Evolutionary conservation across 1,140 invertebrate species (phyloP).

Genomic region (Melitaea cinxia): DNA sequence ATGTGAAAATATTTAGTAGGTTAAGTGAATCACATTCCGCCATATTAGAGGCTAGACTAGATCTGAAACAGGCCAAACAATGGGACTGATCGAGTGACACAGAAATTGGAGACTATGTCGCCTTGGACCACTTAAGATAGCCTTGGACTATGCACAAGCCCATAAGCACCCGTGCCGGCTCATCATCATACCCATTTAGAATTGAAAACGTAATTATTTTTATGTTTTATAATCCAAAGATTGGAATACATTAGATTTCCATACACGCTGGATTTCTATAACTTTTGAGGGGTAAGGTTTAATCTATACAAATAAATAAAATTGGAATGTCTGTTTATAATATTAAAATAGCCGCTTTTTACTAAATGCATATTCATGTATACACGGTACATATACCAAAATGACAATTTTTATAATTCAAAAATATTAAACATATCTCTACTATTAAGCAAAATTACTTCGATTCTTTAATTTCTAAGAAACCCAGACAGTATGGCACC

Average conservation of each 20-base stretch:
- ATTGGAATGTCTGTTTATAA: too few relatives aligned
- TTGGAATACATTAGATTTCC: too few relatives aligned
- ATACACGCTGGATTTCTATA: too few relatives aligned
- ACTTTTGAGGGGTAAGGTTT: too few relatives aligned
- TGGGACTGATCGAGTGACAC: slow-evolving; percentile 30
- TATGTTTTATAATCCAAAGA: too few relatives aligned
- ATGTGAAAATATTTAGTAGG: not conserved
- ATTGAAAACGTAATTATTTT: too few relatives aligned
- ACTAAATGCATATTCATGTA: too few relatives aligned
- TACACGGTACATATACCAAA: too few relatives aligned
- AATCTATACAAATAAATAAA: too few relatives aligned
- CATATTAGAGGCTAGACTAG: not conserved
- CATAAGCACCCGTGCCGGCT: not conserved
- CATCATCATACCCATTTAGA: too few relatives aligned
- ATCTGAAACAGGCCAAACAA: slow-evolving; percentile 22
- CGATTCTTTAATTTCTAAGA: slow-evolving; percentile 14
- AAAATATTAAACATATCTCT: not conserved
- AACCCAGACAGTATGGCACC: slow-evolving; percentile 23
- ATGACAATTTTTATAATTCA: too few relatives aligned
- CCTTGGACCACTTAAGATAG: slow-evolving; percentile 22
- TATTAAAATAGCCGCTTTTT: too few relatives aligned
- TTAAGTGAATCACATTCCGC: not conserved
- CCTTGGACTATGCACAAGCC: slow-evolving; percentile 18
- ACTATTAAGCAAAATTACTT: not conserved
- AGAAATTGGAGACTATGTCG: slow-evolving; percentile 25